phyloP scores from a whole-genome alignment of 2,888 invertebrate species.

The Cheilosia pagana region DNA sequence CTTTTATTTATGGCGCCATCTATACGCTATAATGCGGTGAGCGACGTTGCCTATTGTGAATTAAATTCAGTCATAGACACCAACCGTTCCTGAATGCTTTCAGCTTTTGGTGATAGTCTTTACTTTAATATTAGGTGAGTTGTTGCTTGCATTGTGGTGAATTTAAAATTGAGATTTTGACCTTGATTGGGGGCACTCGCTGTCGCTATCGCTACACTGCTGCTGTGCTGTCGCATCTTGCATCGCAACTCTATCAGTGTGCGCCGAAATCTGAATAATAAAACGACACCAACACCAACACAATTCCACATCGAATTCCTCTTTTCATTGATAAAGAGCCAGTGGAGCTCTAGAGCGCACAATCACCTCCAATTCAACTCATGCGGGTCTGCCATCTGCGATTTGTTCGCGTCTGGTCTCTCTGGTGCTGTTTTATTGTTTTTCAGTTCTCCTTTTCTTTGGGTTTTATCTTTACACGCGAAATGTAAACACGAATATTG shows the following conservation, averaged over 20 bases:
- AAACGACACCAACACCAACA: not conserved
- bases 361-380: slow-evolving; percentile 55
- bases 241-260: not conserved
- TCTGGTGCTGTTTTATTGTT: slow-evolving; percentile 10
- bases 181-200: no score
- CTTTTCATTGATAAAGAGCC: slow-evolving; percentile 59
- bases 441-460: slow-evolving; percentile 15
- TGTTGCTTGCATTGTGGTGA: no score
- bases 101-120: no score
- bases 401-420: no score
- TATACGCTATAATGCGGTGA: no score
- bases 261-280: not conserved
- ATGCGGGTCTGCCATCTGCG: slow-evolving; percentile 9
- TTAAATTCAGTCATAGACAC: no score
- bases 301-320: not conserved
- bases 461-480: slow-evolving; percentile 41
- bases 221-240: no score
- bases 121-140: no score
- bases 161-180: no score
- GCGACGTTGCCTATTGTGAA: no score
- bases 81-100: no score
- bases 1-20: no score
- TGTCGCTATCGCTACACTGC: not conserved
- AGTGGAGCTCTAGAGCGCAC: slow-evolving; percentile 49
- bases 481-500: slow-evolving; percentile 55